These are phyloP conservation scores for Datnioides undecimradiatus DNA, from an alignment of 2,113 vertebrate species.

Conservation along the genomic window DNA sequence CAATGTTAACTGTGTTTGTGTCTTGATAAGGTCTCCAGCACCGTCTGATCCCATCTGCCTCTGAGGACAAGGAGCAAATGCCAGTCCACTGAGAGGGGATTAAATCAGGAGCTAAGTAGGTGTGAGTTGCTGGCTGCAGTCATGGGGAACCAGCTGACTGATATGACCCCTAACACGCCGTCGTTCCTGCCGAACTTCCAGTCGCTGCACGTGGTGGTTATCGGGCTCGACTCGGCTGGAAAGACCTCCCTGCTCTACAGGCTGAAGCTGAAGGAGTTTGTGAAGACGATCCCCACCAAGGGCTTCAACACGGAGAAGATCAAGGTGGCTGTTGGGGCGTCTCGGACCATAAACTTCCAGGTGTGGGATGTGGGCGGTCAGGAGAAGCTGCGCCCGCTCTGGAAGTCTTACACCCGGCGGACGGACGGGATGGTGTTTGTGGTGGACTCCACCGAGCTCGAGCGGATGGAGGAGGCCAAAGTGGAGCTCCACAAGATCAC, in stretches of 20 bases:
- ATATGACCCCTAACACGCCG: constrained; percentile 86
- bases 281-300: constrained; percentile 91
- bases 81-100: constrained; percentile 63
- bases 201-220: constrained; percentile 89
- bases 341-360: constrained; percentile 88
- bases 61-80: constrained; percentile 74
- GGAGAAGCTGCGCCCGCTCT: constrained; percentile 92
- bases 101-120: constrained; percentile 64
- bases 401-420: constrained; percentile 92
- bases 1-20: constrained; percentile 67
- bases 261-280: constrained; percentile 93
- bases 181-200: constrained; percentile 89
- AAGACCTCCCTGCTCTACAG: constrained; percentile 93
- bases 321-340: constrained; percentile 86
- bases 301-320: constrained; percentile 95
- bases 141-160: constrained; percentile 93
- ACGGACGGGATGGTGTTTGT: constrained; percentile 93
- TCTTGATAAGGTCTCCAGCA: constrained; percentile 75
- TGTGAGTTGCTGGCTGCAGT: constrained; percentile 58
- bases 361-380: constrained; percentile 95
- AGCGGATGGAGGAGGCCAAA: constrained; percentile 92
- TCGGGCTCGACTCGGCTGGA: constrained; percentile 90
- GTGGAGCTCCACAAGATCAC: constrained; percentile 92
- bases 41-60: constrained; percentile 56
- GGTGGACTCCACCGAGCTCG: constrained; percentile 88